These are phyloP conservation scores for Pocillopora meandrina DNA, from an alignment of 92 coral and sea anemone species.

Conservation along the genomic window DNA sequence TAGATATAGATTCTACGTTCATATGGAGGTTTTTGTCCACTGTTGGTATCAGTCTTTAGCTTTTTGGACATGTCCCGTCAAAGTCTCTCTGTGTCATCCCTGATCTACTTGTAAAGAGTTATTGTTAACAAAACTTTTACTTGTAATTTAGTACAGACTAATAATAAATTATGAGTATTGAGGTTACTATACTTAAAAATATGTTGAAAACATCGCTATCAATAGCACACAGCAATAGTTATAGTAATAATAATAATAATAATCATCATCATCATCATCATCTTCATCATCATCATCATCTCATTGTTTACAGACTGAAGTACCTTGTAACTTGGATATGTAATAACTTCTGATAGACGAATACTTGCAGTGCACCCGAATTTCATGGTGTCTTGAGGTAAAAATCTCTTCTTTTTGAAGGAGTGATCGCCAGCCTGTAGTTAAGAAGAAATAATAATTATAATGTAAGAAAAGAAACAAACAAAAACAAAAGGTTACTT, in stretches of 20 bases:
- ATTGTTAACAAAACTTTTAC: background rate
- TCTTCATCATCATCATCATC: too few species aligned
- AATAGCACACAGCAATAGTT: background rate
- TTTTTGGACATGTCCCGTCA: slow-evolving; percentile 60
- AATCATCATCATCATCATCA: background rate
- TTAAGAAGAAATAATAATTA: background rate
- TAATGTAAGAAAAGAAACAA: too few species aligned
- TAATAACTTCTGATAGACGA: slow-evolving; percentile 53
- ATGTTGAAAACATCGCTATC: too few species aligned
- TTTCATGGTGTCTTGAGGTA: slow-evolving; percentile 65
- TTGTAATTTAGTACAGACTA: background rate
- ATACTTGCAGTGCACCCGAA: slow-evolving; percentile 60
- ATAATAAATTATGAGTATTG: background rate
- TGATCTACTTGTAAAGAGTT: slow-evolving; percentile 23
- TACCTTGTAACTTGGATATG: slow-evolving; percentile 39
- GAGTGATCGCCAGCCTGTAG: slow-evolving; percentile 58
- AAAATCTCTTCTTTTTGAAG: slow-evolving; percentile 42
- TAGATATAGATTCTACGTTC: slow-evolving; percentile 56
- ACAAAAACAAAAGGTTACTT: too few species aligned
- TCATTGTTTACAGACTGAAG: too few species aligned
- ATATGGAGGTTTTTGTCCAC: slow-evolving; percentile 43
- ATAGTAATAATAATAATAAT: background rate
- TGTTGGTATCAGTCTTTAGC: slow-evolving; percentile 39
- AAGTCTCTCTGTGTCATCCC: slow-evolving; percentile 52
- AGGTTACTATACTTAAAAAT: too few species aligned